phyloP scores from a whole-genome alignment of 2,113 vertebrate genomes.

The Tichodroma muraria region DNA sequence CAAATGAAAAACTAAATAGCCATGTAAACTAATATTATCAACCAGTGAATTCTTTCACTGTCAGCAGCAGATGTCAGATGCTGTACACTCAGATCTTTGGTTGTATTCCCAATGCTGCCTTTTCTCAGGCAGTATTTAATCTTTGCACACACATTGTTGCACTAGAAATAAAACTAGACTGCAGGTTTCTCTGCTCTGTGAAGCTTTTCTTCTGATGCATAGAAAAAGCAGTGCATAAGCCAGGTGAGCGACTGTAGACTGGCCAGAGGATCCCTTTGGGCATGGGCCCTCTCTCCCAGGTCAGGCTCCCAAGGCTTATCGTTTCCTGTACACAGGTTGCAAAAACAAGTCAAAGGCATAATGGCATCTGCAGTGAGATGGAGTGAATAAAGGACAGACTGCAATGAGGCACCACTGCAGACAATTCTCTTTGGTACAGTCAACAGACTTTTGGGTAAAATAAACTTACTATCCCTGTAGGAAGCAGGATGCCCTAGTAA shows the following conservation, averaged over 20 bases:
- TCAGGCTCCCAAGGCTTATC: background rate
- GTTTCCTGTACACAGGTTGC: background rate
- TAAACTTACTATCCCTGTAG: background rate
- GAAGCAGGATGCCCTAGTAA: background rate
- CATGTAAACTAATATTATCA: background rate
- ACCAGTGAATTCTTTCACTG: background rate
- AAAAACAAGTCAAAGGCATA: background rate
- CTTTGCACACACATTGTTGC: background rate
- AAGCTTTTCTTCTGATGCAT: background rate
- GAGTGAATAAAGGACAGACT: background rate
- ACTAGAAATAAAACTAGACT: background rate
- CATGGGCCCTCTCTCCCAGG: background rate
- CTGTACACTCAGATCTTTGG: background rate
- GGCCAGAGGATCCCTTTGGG: background rate
- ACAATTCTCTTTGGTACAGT: background rate
- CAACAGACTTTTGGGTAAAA: background rate
- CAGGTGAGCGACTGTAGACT: fast-evolving
- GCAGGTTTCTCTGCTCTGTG: background rate
- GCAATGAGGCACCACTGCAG: background rate
- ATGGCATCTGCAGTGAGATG: background rate
- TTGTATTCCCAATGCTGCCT: background rate
- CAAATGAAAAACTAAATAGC: background rate
- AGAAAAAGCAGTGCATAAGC: background rate
- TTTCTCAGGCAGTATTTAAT: background rate
- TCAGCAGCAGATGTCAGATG: background rate